Evolutionary conservation across 2,113 vertebrate species (phyloP).

Genomic region (Hippocampus mohnikei): DNA sequence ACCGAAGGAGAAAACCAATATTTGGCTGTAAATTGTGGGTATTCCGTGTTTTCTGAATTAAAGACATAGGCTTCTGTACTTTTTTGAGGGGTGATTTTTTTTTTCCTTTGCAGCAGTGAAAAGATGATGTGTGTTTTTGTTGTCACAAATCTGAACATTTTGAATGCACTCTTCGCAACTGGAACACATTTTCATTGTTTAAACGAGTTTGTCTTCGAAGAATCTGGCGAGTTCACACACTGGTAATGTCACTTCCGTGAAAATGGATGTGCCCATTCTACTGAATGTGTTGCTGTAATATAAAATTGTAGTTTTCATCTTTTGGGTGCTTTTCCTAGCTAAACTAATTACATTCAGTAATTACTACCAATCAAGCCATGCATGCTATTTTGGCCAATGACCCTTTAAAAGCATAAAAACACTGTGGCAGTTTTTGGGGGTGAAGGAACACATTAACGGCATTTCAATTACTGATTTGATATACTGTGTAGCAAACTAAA

Average conservation of each 20-base stretch:
- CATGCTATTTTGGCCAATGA: too few relatives aligned
- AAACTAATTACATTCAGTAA: neutral
- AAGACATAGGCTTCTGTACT: too few relatives aligned
- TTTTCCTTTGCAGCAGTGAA: too few relatives aligned
- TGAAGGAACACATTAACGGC: neutral
- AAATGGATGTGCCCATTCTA: neutral
- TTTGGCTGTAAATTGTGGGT: conserved; percentile 51
- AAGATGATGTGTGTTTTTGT: too few relatives aligned
- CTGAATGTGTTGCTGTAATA: neutral
- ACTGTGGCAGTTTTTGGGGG: neutral
- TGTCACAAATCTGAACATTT: too few relatives aligned
- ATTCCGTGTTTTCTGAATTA: conserved; percentile 20
- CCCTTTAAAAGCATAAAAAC: neutral
- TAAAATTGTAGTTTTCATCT: neutral
- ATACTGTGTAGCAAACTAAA: neutral
- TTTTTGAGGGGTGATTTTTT: too few relatives aligned
- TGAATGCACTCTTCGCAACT: too few relatives aligned
- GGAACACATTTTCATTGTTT: neutral
- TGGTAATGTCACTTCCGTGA: neutral
- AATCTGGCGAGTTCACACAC: neutral
- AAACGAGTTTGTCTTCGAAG: neutral
- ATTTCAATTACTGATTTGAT: neutral
- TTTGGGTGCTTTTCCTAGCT: neutral
- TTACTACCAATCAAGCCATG: neutral
- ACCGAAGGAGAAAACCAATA: conserved; percentile 60